A percentile compares a stretch with the other conserved stretches of the same genome.
Conservation (phyloP, 2,888 invertebrate genomes). For the Pandemis corylana region DNA sequence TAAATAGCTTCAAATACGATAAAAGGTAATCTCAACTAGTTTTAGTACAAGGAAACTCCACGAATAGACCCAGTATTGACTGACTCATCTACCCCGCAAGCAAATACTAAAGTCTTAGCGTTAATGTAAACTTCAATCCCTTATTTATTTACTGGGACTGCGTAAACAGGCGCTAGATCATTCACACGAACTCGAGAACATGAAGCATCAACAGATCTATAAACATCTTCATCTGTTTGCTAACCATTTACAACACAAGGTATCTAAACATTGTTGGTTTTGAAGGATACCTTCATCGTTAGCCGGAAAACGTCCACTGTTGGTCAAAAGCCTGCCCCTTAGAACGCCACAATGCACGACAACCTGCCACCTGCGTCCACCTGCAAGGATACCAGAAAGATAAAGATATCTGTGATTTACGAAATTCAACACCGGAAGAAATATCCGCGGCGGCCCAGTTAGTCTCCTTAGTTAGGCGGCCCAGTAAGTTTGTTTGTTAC, state of each 20-base stretch:
- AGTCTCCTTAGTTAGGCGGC: no score
- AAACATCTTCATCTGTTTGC: neutral
- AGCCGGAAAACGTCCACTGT: no score
- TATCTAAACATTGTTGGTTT: no score
- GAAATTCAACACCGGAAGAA: no score
- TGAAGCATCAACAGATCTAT: neutral
- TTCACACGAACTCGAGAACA: neutral
- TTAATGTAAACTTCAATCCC: slow-evolving; percentile 5
- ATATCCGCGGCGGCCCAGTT: no score
- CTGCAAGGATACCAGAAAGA: no score
- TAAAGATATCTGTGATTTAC: no score
- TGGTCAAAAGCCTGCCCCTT: no score
- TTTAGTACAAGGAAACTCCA: neutral
- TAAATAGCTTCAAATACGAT: neutral
- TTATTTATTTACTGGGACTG: slow-evolving; percentile 5
- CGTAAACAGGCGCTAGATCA: neutral
- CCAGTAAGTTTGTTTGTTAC: no score
- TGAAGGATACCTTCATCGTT: no score
- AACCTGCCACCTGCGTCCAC: no score
- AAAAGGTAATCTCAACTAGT: neutral
- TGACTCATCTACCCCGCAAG: neutral
- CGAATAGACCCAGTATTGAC: neutral
- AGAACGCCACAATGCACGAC: no score
- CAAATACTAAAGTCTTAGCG: neutral
- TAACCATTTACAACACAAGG: neutral